Conservation (phyloP, 2,113 vertebrate species). For the Sphaerodactylus townsendi region DNA sequence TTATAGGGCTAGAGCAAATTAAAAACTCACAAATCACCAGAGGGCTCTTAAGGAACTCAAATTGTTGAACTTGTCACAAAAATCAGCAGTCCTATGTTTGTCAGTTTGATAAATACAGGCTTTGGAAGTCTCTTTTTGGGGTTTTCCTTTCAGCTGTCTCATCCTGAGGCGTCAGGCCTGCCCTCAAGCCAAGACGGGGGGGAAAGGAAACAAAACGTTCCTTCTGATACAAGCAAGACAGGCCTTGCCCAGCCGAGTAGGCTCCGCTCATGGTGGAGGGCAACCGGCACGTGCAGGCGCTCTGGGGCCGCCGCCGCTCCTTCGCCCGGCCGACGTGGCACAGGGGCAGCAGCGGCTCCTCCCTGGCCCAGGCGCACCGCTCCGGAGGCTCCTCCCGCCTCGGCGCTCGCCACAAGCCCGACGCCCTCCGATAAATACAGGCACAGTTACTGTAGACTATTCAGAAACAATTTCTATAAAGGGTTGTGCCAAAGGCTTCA, state of each 20-base stretch:
- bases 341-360: conserved; percentile 2
- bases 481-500: no score
- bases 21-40: no score
- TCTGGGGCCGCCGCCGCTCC: conserved; percentile 27
- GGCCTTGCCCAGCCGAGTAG: not conserved
- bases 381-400: conserved; percentile 64
- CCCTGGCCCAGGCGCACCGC: conserved; percentile 17
- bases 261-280: not conserved
- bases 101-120: no score
- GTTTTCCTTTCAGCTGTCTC: conserved; percentile 97
- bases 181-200: not conserved
- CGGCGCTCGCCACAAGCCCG: no score
- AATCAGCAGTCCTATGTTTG: no score
- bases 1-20: no score
- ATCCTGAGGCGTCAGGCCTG: conserved; percentile 72
- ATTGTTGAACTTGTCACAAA: no score
- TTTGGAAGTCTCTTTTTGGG: conserved; percentile 94
- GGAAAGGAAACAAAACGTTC: not conserved
- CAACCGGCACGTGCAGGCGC: conserved; percentile 45
- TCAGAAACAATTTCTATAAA: no score
- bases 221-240: not conserved
- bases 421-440: no score
- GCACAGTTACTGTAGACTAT: no score
- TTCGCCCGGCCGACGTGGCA: conserved; percentile 50
- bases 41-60: no score